Conservation (phyloP, 1,140 invertebrate genomes). For the Caenorhabditis elegans region WBcel235 BX284602.5:5059501-5060000, state of each 20-base stretch:
- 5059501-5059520: neutral
- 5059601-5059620: neutral
- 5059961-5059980: neutral
- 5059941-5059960: neutral
- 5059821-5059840: neutral
- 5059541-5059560: neutral
- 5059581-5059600: neutral
- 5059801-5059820: neutral
- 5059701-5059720: neutral
- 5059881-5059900: neutral
- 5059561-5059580: neutral
- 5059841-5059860: neutral
- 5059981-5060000: constrained; percentile 5
- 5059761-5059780: constrained; percentile 17
- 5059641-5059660: neutral
- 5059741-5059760: neutral
- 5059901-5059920: neutral
- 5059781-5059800: constrained; percentile 7
- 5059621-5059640: neutral
- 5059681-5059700: neutral
- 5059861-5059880: too few relatives aligned
- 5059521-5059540: neutral
- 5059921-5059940: neutral
- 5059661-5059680: neutral
- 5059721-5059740: neutral